Conservation (phyloP, 2,113 vertebrate genomes). For the Pseudopipra pipra region DNA sequence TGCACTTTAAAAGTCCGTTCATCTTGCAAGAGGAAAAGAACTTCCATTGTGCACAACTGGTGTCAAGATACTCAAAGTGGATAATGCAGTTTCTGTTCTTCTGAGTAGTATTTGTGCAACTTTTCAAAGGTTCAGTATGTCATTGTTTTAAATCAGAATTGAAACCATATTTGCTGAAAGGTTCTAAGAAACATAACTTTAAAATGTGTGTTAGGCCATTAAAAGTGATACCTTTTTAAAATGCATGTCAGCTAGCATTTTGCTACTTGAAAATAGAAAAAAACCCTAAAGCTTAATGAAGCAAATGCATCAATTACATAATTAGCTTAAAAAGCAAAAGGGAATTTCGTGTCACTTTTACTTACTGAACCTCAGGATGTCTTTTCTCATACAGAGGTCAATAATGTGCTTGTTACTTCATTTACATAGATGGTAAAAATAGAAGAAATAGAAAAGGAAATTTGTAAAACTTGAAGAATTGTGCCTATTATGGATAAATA, state of each 20-base stretch:
- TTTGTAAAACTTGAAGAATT: neutral
- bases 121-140: neutral
- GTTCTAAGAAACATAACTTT: neutral
- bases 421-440: neutral
- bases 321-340: constrained; percentile 50
- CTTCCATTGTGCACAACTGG: neutral
- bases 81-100: neutral
- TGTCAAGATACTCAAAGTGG: neutral
- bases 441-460: neutral
- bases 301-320: constrained; percentile 26
- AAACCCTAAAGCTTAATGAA: constrained; percentile 32
- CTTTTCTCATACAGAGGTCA: neutral
- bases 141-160: neutral
- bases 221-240: neutral
- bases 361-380: neutral
- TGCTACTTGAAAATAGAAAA: neutral
- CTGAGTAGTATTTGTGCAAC: neutral
- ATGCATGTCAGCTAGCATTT: neutral
- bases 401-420: neutral
- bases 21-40: neutral
- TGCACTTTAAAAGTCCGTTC: neutral
- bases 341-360: constrained; percentile 36
- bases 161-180: neutral
- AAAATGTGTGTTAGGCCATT: neutral
- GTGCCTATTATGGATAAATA: neutral